Percentiles rank a stretch among this genome's conserved stretches.
Conservation (phyloP, 1,140 invertebrate species). For the Papilio aristodemus region DNA sequence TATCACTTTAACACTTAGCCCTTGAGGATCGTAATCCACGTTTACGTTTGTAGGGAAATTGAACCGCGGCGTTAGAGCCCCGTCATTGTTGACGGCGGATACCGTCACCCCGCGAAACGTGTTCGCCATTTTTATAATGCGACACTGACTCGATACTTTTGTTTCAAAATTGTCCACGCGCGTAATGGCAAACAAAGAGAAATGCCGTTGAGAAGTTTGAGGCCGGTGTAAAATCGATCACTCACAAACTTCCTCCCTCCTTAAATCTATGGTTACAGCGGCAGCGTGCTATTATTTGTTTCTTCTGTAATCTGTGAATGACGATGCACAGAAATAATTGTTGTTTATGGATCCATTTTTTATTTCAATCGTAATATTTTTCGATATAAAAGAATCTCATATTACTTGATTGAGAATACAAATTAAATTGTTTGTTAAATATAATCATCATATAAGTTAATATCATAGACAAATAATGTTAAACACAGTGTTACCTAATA, state of each 20-base stretch:
- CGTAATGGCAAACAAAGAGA: conserved; percentile 76
- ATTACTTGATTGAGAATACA: no score
- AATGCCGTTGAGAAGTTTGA: conserved; percentile 76
- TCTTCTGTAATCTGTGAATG: conserved; percentile 33
- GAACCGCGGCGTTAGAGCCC: conserved; percentile 84
- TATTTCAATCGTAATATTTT: no score
- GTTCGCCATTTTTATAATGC: conserved; percentile 84
- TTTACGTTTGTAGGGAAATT: conserved; percentile 85
- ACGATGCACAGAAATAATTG: conserved; percentile 16
- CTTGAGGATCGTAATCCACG: conserved; percentile 89
- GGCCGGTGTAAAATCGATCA: conserved; percentile 80
- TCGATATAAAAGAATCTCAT: no score
- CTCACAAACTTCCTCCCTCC: conserved; percentile 74
- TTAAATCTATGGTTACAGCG: conserved; percentile 70
- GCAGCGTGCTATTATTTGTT: conserved; percentile 67
- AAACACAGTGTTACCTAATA: no score
- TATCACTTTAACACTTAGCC: conserved; percentile 85
- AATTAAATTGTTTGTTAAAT: no score
- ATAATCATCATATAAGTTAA: no score
- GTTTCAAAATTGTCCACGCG: conserved; percentile 61
- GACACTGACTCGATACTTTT: conserved; percentile 54
- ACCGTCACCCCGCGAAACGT: conserved; percentile 86
- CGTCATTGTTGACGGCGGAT: conserved; percentile 85
- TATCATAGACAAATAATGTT: no score
- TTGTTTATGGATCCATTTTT: not conserved